Conservation (phyloP, 2,888 invertebrate species). For the Drosophila sordidula region DNA sequence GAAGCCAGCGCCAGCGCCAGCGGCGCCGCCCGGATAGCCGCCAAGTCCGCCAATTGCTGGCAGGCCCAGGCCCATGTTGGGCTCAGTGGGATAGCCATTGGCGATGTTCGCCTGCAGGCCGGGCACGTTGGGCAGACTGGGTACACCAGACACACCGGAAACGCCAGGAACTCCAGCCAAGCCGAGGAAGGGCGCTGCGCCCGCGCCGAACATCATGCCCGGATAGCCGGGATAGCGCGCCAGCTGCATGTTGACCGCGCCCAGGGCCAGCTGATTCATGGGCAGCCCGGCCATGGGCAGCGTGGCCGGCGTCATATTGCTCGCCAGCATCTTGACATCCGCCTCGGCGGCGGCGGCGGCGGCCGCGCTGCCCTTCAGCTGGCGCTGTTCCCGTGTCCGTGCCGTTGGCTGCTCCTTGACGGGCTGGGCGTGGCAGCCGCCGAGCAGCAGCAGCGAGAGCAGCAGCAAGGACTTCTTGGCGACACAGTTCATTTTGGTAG, state of each 20-base stretch:
- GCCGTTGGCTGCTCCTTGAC: constrained; percentile 32
- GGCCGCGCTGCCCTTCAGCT: constrained; percentile 47
- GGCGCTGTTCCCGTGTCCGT: constrained; percentile 55
- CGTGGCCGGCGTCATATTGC: constrained; percentile 52
- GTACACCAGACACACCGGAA: too few relatives aligned
- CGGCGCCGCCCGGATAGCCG: constrained; percentile 15
- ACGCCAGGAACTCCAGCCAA: constrained; percentile 12
- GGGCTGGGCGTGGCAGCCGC: constrained; percentile 42
- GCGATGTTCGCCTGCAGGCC: constrained; percentile 49
- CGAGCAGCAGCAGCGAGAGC: constrained; percentile 40
- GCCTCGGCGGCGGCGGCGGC: constrained; percentile 44
- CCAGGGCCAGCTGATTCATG: constrained; percentile 48
- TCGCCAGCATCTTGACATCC: constrained; percentile 64
- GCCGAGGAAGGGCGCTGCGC: constrained; percentile 29
- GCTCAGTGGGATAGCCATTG: constrained; percentile 37
- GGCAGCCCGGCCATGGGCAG: constrained; percentile 18
- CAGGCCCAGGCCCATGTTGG: constrained; percentile 3
- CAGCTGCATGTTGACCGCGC: constrained; percentile 42
- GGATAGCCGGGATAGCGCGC: constrained; percentile 61
- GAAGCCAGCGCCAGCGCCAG: constrained; percentile 17
- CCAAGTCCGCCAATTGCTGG: constrained; percentile 13
- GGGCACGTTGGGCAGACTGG: too few relatives aligned
- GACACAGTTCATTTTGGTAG: constrained; percentile 59
- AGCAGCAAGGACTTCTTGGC: constrained; percentile 42
- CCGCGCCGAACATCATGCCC: constrained; percentile 40